Conservation (phyloP, 2,113 vertebrate genomes). For the Genyomyrus donnyi region DNA sequence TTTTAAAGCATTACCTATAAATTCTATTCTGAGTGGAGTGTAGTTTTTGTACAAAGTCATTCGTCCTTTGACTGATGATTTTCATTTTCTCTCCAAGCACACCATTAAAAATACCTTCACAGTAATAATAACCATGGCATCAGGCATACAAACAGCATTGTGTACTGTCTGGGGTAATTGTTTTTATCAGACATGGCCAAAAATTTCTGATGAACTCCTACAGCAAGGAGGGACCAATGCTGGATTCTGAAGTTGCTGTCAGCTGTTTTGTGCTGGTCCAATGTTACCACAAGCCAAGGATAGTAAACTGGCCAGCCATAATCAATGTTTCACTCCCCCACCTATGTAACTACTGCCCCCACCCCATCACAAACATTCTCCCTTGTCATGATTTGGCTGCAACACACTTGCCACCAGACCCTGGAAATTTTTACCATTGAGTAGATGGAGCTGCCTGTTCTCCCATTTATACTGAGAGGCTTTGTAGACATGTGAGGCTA, state of each 20-base stretch:
- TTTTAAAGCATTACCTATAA: background rate
- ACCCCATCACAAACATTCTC: background rate
- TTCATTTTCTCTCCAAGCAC: background rate
- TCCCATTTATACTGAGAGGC: background rate
- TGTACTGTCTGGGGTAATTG: background rate
- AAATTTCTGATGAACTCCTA: background rate
- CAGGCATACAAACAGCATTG: background rate
- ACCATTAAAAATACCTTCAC: background rate
- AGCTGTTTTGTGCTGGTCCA: background rate
- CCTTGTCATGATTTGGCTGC: background rate
- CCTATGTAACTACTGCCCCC: background rate
- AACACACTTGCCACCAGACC: background rate
- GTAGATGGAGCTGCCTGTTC: background rate
- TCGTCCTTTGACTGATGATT: background rate
- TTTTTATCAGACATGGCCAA: background rate
- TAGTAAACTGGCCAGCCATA: background rate
- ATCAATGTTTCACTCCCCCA: background rate
- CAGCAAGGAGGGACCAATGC: background rate
- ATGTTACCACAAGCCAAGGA: background rate
- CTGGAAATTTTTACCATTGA: background rate
- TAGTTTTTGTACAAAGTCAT: background rate
- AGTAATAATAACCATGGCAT: background rate
- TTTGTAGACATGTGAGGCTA: background rate
- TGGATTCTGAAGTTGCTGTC: background rate
- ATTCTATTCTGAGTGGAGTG: background rate